Evolutionary conservation across 2,888 invertebrate genomes (phyloP), one percentile per base, ranked within the genome.

Genomic region (Ormia ochracea): DNA sequence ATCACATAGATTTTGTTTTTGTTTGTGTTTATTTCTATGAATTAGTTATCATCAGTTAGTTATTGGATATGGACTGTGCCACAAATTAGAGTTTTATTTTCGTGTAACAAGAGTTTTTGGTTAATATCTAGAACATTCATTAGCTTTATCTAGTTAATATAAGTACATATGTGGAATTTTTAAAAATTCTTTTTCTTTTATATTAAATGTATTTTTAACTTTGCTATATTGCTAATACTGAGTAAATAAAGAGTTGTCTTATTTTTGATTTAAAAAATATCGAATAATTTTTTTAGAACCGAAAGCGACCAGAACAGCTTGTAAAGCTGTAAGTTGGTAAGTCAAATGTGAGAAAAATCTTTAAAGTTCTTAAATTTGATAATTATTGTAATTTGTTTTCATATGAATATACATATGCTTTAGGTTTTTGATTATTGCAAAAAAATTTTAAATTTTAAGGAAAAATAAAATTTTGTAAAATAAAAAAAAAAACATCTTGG

Each of bases 1-100:
- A 86, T 85, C 86, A 85, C 85, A 85, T 85, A 84, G 83, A 84
- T 84, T 85, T 85, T 85, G 85, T 85, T 85, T 84, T 83, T 84
- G 69, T 80, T 81, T 78, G 61, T 52, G n/a, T n/a, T n/a, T n/a
- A 75, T 69, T 74, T 78, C 43, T 82, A 56, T 50, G 26, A 52
- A 72, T 69, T 77, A 56, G 56, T 58, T 54, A 65, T 66, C 50
- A 38, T 73, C 38, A 48, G 36, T 69, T 76, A 58, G 41, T 58
- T 68, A 70, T 68, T 76, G 38, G 70, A 41, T 72, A 72, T 52
- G 52, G 61, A 58, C 52, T 77, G 58, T 56, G 63, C 65, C 58
- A 65, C 72, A 59, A 58, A 70, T 19, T 3, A 74, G 63, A 48
- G n/a, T 45, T 73, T 63, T 45, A 28, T 41, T 23, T 54, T 41